Base-by-base conservation (phyloP, 2,888 invertebrate species). In the Nematopogon swammerdamellus region DNA sequence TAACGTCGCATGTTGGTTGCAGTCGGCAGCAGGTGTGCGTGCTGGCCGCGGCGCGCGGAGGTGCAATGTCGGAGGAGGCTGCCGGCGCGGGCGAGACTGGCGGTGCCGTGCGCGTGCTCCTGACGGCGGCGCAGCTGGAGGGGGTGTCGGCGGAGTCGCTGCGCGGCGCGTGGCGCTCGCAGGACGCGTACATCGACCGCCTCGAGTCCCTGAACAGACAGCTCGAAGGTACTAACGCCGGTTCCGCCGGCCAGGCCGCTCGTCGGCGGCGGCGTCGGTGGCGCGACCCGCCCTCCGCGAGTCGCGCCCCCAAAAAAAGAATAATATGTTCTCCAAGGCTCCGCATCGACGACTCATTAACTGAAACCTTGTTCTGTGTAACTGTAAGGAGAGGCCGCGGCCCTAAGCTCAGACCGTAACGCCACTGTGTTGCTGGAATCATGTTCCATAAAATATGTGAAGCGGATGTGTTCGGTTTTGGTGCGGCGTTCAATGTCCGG, bases 221-320 rank as follows among this genome's bases (percentile, higher is more conserved):
- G 81, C 85, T 87, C 84, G 89, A 89, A 88, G 89, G 89, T 89
- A 88, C 82, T 83, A 76, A 80, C 70, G 74, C 70, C 70, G 73
- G 17, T n/a, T 19, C 44, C 19, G 46, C 25, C 19, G 4, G 14
- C 19, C 46, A 6, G 19, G 70, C 67, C 70, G 68, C 58, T 57
- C 56, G 58, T 62, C 67, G 81, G 64, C 66, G 60, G 62, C 64
- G 68, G 68, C 65, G 71, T 67, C 64, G 68, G 61, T 57, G 58
- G 59, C 56, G 58, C 67, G 69, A 63, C 44, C 51, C 29, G 19
- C 45, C 45, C 25, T 61, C 63, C 65, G 66, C 67, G 68, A 57
- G 58, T 58, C 60, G 59, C 59, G 55, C 55, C 60, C 61, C 64
- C 64, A 62, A 61, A n/a, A n/a, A n/a, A 63, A 62, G 66, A 69